phyloP scores from a whole-genome alignment of 2,888 invertebrate genomes.

The Lithosia quadra region DNA sequence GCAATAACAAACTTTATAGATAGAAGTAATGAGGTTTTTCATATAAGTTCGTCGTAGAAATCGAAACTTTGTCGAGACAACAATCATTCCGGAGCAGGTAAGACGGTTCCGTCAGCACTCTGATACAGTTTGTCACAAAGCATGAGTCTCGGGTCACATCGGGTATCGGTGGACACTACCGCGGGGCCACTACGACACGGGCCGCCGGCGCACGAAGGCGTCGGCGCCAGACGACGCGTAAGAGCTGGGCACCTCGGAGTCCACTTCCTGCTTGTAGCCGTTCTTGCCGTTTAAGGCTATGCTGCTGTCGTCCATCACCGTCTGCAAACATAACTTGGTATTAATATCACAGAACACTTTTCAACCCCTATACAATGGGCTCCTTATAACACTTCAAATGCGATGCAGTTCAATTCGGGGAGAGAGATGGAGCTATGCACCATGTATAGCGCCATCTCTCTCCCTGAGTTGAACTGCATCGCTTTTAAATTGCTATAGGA shows the following conservation, averaged over 20 bases:
- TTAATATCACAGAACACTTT: constrained; percentile 6
- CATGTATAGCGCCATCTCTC: too few relatives aligned
- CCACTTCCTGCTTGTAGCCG: constrained; percentile 81
- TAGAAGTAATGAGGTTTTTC: constrained; percentile 43
- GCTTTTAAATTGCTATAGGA: too few relatives aligned
- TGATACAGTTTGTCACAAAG: constrained; percentile 13
- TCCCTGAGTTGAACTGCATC: too few relatives aligned
- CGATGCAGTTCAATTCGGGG: too few relatives aligned
- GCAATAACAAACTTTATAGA: constrained; percentile 62
- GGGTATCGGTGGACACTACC: constrained; percentile 42
- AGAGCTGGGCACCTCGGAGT: constrained; percentile 76
- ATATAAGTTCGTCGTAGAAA: constrained; percentile 49
- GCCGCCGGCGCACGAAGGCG: constrained; percentile 80
- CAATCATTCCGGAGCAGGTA: constrained; percentile 14
- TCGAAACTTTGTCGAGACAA: constrained; percentile 32
- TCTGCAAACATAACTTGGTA: constrained; percentile 79
- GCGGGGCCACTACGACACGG: constrained; percentile 66
- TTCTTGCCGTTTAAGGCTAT: constrained; percentile 69
- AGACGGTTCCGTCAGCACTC: constrained; percentile 3
- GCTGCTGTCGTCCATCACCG: constrained; percentile 87
- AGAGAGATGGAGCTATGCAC: too few relatives aligned
- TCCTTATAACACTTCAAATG: too few relatives aligned
- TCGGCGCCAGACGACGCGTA: constrained; percentile 81
- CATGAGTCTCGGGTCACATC: constrained; percentile 46
- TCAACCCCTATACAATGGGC: too few relatives aligned